Evolutionary conservation across 2,797 vertebrate species (phyloP).

Genomic region (Knipowitschia caucasica): DNA sequence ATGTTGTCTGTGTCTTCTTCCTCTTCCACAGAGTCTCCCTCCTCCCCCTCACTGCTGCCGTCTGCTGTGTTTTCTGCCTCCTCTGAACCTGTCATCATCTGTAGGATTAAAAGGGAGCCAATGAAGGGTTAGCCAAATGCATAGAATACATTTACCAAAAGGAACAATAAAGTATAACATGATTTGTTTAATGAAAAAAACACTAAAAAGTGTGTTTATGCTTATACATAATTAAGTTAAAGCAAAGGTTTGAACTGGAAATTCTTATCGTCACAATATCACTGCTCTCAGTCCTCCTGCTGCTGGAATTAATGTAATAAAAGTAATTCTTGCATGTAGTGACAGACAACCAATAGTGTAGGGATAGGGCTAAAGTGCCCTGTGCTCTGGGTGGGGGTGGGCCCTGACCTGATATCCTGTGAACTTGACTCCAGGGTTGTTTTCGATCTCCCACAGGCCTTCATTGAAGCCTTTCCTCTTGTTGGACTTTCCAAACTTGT

Average conservation of each 20-base stretch:
- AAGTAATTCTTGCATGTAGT: no score
- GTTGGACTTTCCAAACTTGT: constrained; percentile 97
- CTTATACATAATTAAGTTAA: no score
- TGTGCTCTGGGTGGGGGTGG: no score
- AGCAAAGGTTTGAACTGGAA: no score
- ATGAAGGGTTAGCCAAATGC: no score
- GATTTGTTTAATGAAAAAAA: constrained; percentile 1
- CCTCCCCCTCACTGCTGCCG: constrained; percentile 89
- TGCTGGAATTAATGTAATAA: no score
- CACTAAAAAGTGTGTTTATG: no score
- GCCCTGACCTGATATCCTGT: constrained; percentile 93
- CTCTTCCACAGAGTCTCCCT: constrained; percentile 84
- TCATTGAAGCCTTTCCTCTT: constrained; percentile 99
- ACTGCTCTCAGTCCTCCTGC: no score
- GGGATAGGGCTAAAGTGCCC: no score
- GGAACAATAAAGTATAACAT: not conserved
- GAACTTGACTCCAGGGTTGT: constrained; percentile 97
- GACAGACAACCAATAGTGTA: no score
- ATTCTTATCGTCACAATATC: no score
- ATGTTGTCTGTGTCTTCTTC: constrained; percentile 81
- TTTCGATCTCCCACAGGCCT: constrained; percentile 98
- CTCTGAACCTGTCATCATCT: constrained; percentile 92
- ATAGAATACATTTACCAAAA: no score
- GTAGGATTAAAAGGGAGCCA: not conserved
- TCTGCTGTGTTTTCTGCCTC: constrained; percentile 87